Conservation (phyloP, 1,140 invertebrate genomes). For the Oppia nitens region DNA sequence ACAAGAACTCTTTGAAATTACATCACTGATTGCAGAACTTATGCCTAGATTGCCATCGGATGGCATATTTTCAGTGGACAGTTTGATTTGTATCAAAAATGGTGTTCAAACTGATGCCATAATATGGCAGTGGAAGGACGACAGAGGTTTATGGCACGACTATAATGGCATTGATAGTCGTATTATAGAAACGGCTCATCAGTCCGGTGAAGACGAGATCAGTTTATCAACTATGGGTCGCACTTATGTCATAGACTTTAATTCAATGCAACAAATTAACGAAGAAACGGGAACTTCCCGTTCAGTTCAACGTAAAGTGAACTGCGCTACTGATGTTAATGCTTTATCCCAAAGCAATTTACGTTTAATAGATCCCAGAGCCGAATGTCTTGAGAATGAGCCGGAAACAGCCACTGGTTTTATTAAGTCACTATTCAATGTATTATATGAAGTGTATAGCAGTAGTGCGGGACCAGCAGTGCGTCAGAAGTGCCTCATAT, state of each 20-base stretch:
- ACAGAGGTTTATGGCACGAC: conserved; percentile 50
- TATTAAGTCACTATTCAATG: conserved; percentile 68
- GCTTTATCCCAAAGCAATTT: not conserved
- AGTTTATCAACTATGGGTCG: conserved; percentile 72
- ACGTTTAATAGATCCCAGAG: conserved; percentile 37
- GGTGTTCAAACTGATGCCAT: conserved; percentile 41
- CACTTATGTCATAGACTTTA: conserved; percentile 87
- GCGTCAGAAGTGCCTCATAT: conserved; percentile 82
- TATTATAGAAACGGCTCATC: conserved; percentile 75
- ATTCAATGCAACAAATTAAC: conserved; percentile 94
- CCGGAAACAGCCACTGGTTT: conserved; percentile 53
- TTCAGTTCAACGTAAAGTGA: conserved; percentile 55
- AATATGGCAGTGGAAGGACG: conserved; percentile 90
- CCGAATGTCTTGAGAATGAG: conserved; percentile 46
- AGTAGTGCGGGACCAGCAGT: conserved; percentile 93
- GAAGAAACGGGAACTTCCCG: conserved; percentile 86
- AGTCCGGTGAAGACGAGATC: conserved; percentile 84
- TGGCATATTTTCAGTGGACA: conserved; percentile 83
- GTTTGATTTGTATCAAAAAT: conserved; percentile 52
- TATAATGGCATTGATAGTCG: conserved; percentile 52
- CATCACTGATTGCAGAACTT: conserved; percentile 81
- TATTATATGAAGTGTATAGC: conserved; percentile 87
- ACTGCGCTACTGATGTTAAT: conserved; percentile 17
- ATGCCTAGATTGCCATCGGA: conserved; percentile 84
- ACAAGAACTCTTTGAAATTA: conserved; percentile 90